These are phyloP conservation scores for Drosophila truncata DNA, from an alignment of 1,140 invertebrate genomes.

Conservation along the genomic window DNA sequence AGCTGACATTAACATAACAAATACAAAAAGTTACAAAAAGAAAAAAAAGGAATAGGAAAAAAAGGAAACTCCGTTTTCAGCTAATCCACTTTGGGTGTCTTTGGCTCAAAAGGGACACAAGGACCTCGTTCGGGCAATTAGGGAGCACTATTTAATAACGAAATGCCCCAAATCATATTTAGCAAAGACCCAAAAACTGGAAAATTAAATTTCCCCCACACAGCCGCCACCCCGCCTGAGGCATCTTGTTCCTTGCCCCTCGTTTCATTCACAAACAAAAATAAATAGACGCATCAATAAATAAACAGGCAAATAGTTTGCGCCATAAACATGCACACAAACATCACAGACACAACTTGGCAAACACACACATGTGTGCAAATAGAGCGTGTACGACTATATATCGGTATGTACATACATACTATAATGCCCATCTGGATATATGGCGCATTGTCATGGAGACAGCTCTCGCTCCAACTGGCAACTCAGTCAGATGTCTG, in stretches of 20 bases:
- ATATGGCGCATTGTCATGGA: slow-evolving; percentile 35
- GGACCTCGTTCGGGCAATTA: slow-evolving; percentile 24
- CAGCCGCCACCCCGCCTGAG: background rate
- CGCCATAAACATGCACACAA: slow-evolving; percentile 61
- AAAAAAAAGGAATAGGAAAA: background rate
- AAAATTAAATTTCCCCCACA: slow-evolving; percentile 27
- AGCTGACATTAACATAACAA: slow-evolving; percentile 52
- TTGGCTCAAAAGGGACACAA: slow-evolving; percentile 11
- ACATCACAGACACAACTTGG: slow-evolving; percentile 32
- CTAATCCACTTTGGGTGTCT: slow-evolving; percentile 44
- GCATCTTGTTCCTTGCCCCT: slow-evolving; percentile 9
- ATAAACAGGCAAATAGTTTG: slow-evolving; percentile 75
- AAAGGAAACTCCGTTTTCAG: slow-evolving; percentile 11
- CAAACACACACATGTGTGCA: slow-evolving; percentile 25
- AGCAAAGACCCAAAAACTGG: slow-evolving; percentile 38
- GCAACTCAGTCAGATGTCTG: slow-evolving; percentile 56
- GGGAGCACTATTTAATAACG: slow-evolving; percentile 18
- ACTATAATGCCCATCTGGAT: slow-evolving; percentile 16
- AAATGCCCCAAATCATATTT: slow-evolving; percentile 42
- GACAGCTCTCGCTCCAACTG: slow-evolving; percentile 50
- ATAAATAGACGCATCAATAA: slow-evolving; percentile 71
- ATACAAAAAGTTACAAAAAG: slow-evolving; percentile 5
- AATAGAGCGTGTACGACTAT: slow-evolving; percentile 23
- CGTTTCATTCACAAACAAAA: slow-evolving; percentile 33
- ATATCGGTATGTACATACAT: slow-evolving; percentile 21